Evolutionary conservation across 2,113 vertebrate species (phyloP), one percentile per base, ranked within the genome.

Genomic region (Atlantisia rogersi): DNA sequence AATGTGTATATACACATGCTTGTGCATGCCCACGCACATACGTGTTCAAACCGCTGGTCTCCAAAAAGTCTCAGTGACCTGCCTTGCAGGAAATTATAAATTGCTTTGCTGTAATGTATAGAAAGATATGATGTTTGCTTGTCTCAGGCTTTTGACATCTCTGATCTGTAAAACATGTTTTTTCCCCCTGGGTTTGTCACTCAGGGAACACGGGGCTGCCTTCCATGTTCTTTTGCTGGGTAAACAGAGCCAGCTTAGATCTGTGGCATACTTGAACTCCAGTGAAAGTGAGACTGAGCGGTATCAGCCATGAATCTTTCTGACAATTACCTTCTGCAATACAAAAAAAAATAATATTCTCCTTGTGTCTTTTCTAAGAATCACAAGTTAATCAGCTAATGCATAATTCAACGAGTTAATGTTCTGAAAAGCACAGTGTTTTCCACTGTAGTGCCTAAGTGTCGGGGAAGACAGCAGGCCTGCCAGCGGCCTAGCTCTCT

Each of bases 321-420:
- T 46, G 40, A 3, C 15, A 5, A 56, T 35, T 31, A 28, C 20
- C 20, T 60, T 37, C 18, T 59, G 18, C 56, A 78, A 13, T 40
- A 16, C 26, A 60, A 65, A 87, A 48, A 48, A 48, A 48, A 48
- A 71, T 92, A 89, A 67, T 86, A 87, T 91, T 91, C 55, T 63
- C 44, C 12, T 13, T 40, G 4, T 62, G 52, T 62, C 18, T 84
- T 92, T 91, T 90, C 62, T 85, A 90, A 94, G 73, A 95, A 82
- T 85, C 70, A 52, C 60, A 91, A 95, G 77, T 94, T 96, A 95
- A 96, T 97, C 97, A 92, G 31, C 59, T 81, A 81, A 90, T 93
- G 82, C 26, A 82, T 96, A 97, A 98, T 97, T 94, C 93, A 97
- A 69, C 55, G 32, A 65, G 82, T 88, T 89, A 88, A 94, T 86